Base-by-base conservation (phyloP, 2,888 invertebrate species). In the Hydropsyche betteni region DNA sequence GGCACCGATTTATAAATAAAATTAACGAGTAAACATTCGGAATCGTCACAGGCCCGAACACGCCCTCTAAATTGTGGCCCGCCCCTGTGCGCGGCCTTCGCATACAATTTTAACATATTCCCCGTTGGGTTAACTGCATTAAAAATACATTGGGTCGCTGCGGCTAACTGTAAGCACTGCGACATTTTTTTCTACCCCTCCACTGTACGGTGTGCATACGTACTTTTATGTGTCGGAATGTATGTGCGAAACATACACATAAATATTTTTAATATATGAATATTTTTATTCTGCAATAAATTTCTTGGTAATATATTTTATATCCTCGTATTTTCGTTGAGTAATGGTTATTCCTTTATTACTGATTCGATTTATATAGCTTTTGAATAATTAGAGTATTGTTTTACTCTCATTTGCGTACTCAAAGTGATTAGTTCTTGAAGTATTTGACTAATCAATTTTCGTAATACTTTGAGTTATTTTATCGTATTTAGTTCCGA, bases 61-160 rank as follows among this genome's bases (percentile, higher is more conserved):
- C 34, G 7, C 51, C 53, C 53, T 53, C 8, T 38, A 52, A 51
- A 64, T 64, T 64, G 64, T 64, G 33, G 12, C 16, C 51, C 70
- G 38, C 50, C 69, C 64, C 64, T 36, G 5, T 64, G 70, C 16
- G 6, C 51, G 33, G 53, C 70, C 70, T 70, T 70, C 70, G 52
- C 70, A 70, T 70, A 70, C 70, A 70, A 70, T 70, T 70, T 70
- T 70, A 70, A 70, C 70, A 70, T 53, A 53, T 70, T 70, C 70
- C 70, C 70, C 36, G 70, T 52, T 70, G 70, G 70, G 70, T 53
- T 36, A 53, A 53, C 70, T 70, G 70, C 70, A 70, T 70, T 70
- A 70, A 70, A 70, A 70, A 70, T 70, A 70, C 70, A 70, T 70
- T 53, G 70, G 70, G 70, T 70, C 70, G 70, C 70, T 70, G 70